Evolutionary conservation across 2,888 invertebrate species (phyloP), one percentile per base, ranked within the genome.

Genomic region (Pachliopta kotzebuea): DNA sequence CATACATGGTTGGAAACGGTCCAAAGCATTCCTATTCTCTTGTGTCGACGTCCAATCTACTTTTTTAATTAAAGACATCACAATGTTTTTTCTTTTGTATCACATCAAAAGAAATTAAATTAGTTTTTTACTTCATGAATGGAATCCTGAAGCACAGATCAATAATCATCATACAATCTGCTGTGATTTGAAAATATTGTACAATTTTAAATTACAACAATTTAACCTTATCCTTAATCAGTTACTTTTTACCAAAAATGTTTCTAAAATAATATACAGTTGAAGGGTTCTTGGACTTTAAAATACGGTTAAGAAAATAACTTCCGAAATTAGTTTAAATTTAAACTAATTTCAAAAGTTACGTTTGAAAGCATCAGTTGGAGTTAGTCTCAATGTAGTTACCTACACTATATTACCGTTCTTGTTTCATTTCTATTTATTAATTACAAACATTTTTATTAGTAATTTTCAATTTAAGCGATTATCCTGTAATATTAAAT

Each of bases 31-130:
- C 21, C 50, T 52, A 52, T 52, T 23, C 50, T 0, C 11, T 23
- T 14, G 23, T 23, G 23, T 23, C 50, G 50, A 3, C 11, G 20
- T 11, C 21, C n/a, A 52, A 21, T 52, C 21, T 8, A 21, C 50
- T 52, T 52, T 52, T 52, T 52, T 52, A 52, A 52, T 52, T 52
- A 52, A 52, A 52, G 50, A 21, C 11, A n/a, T 52, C 50, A 21
- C 21, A 52, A 11, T 4, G 18, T 52, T 52, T 52, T 52, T 18
- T 8, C 11, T 45, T 45, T 45, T 45, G 18, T 45, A 45, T n/a
- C 11, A 6, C n/a, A 8, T 45, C n/a, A n/a, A 45, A 45, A 7
- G 45, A 3, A 45, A 45, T 45, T 37, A 8, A 18, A 45, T 45
- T 7, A n/a, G n/a, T n/a, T 45, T 45, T 45, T n/a, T 45, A n/a